Evolutionary conservation across 2,888 invertebrate genomes (phyloP).

Genomic region (Drosophila planitibia): DNA sequence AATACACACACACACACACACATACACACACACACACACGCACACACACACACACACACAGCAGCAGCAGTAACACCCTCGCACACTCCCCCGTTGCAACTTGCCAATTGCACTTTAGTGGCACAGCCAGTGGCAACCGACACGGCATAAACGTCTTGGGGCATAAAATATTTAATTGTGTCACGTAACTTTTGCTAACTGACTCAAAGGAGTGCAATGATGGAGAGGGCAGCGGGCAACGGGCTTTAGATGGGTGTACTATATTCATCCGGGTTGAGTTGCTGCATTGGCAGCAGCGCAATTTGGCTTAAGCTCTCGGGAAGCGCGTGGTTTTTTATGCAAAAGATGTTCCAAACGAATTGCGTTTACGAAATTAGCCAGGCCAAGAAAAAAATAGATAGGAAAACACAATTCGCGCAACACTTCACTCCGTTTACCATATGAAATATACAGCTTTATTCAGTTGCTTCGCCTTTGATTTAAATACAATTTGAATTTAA

Average conservation of each 20-base stretch:
- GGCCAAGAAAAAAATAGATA: not conserved
- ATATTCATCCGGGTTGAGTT: constrained; percentile 6
- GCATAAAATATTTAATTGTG: constrained; percentile 80
- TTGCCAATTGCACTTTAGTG: constrained; percentile 80
- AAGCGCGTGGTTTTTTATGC: constrained; percentile 54
- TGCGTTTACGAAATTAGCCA: constrained; percentile 29
- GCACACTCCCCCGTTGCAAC: constrained; percentile 6
- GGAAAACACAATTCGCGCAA: not conserved
- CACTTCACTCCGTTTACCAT: constrained; percentile 57
- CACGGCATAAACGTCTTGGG: constrained; percentile 78
- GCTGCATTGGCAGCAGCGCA: constrained; percentile 36
- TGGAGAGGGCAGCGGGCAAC: not conserved
- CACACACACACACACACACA: constrained; percentile 23
- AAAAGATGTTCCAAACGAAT: constrained; percentile 45
- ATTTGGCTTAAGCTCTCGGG: constrained; percentile 51
- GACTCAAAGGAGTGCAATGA: constrained; percentile 51
- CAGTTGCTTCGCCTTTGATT: constrained; percentile 59
- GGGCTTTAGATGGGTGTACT: not conserved
- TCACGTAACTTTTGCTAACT: constrained; percentile 80
- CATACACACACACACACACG: constrained; percentile 34
- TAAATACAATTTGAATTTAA: constrained; percentile 66
- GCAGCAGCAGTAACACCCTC: not conserved
- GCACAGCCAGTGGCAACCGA: constrained; percentile 61
- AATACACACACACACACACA: constrained; percentile 50
- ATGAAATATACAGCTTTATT: constrained; percentile 80